phyloP scores from a whole-genome alignment of 2,113 vertebrate genomes.

The Dasyprocta punctata region DNA sequence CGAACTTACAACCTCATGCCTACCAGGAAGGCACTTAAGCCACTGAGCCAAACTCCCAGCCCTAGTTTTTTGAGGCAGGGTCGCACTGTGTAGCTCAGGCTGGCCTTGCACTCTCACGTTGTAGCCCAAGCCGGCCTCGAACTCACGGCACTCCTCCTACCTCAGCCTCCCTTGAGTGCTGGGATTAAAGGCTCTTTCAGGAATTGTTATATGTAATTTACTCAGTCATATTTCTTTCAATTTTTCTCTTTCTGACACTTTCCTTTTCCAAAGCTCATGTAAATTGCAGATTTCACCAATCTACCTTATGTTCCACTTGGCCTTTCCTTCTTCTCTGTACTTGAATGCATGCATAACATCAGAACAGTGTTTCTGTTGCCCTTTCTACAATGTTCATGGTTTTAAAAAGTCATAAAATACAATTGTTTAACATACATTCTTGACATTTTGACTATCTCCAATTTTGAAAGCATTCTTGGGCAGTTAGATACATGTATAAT shows the following conservation, averaged over 20 bases:
- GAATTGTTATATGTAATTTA: slow-evolving; percentile 22
- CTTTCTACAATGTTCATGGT: not conserved
- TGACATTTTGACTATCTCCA: slow-evolving; percentile 43
- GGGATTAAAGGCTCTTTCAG: not conserved
- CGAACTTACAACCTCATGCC: too few species aligned
- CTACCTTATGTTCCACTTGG: not conserved
- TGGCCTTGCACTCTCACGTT: too few species aligned
- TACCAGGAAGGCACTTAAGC: too few species aligned
- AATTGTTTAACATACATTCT: slow-evolving; percentile 14
- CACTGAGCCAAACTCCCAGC: too few species aligned
- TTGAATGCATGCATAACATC: not conserved
- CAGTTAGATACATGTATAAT: slow-evolving; percentile 15
- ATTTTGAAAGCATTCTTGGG: slow-evolving; percentile 51
- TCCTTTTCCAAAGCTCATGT: not conserved
- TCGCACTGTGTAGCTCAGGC: too few species aligned
- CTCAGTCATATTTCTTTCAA: slow-evolving; percentile 12
- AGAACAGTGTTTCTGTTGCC: not conserved
- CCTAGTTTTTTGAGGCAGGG: too few species aligned
- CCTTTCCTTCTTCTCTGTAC: not conserved
- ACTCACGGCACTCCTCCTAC: too few species aligned
- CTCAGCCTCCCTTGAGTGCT: too few species aligned
- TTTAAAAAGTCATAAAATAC: slow-evolving; percentile 32
- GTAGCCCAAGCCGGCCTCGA: too few species aligned
- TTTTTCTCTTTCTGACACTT: slow-evolving; percentile 36
- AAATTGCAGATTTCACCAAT: not conserved